Conservation (phyloP, 1,140 invertebrate species). For the Drosophila parabipectinata region DNA sequence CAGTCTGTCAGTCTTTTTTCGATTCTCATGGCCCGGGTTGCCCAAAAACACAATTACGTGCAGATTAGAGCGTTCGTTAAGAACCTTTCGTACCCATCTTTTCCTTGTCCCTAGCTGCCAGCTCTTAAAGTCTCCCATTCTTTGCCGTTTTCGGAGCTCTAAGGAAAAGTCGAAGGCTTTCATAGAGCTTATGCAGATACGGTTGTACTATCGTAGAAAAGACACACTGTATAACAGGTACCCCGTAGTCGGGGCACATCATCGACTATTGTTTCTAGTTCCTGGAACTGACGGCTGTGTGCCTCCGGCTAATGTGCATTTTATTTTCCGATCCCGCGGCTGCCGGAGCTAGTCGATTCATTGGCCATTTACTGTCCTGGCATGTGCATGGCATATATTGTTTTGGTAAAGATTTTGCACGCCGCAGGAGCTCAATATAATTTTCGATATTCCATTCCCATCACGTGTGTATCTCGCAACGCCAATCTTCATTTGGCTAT, state of each 20-base stretch:
- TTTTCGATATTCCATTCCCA: slow-evolving; percentile 76
- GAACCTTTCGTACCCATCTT: too few relatives aligned
- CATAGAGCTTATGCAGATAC: too few relatives aligned
- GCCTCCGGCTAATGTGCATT: slow-evolving; percentile 74
- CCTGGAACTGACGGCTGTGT: slow-evolving; percentile 28
- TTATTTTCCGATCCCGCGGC: slow-evolving; percentile 73
- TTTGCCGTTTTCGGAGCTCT: neutral
- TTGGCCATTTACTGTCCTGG: slow-evolving; percentile 64
- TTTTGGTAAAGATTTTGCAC: slow-evolving; percentile 66
- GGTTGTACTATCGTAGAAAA: neutral
- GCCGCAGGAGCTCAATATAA: slow-evolving; percentile 72
- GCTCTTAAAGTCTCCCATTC: neutral
- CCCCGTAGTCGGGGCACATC: neutral
- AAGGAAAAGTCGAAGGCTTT: too few relatives aligned
- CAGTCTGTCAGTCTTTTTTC: neutral
- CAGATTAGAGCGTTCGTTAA: too few relatives aligned
- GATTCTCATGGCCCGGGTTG: neutral
- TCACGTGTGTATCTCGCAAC: slow-evolving; percentile 71
- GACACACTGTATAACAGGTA: neutral
- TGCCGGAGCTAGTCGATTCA: slow-evolving; percentile 63
- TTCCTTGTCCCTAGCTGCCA: neutral
- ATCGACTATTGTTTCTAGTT: neutral
- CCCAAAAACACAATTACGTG: too few relatives aligned
- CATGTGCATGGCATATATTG: slow-evolving; percentile 77
- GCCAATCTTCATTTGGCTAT: slow-evolving; percentile 76